Evolutionary conservation across 2,113 vertebrate genomes (phyloP).

Genomic region (Macroglossus sobrinus): DNA sequence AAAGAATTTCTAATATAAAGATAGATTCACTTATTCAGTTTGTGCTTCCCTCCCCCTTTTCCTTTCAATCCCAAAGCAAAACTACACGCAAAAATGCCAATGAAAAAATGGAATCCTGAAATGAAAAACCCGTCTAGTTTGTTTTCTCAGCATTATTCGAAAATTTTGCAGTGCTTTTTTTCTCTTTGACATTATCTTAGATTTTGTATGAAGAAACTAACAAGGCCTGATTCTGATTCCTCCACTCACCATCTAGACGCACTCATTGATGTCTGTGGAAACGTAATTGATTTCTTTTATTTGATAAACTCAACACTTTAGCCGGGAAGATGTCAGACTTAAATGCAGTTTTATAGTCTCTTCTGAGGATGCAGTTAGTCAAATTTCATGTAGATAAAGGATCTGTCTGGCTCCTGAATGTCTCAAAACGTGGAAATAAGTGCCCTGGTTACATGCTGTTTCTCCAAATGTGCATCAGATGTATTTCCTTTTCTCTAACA

Average conservation of each 20-base stretch:
- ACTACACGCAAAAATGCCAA: neutral
- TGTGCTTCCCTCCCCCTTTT: neutral
- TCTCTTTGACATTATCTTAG: neutral
- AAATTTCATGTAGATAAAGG: constrained; percentile 48
- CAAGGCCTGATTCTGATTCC: neutral
- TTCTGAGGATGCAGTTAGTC: constrained; percentile 58
- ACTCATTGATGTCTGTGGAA: constrained; percentile 42
- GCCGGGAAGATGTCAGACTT: constrained; percentile 49
- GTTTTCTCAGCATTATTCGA: neutral
- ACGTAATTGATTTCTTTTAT: constrained; percentile 66
- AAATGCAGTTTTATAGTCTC: constrained; percentile 60
- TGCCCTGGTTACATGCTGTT: neutral
- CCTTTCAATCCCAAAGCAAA: neutral
- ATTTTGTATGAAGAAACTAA: neutral
- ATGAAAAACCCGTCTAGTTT: neutral
- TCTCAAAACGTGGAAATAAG: constrained; percentile 12
- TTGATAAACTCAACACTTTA: constrained; percentile 69
- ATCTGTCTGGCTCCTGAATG: constrained; percentile 58
- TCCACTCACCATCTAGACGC: neutral
- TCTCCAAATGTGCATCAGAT: neutral
- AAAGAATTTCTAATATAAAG: neutral
- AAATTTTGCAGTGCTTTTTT: neutral
- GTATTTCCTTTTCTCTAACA: neutral
- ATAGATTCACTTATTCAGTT: neutral
- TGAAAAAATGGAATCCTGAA: neutral